A percentile compares a stretch with the other conserved stretches of the same genome.
Evolutionary conservation across 1,140 invertebrate species (phyloP).

Genomic region (Lysiphlebus fabarum): DNA sequence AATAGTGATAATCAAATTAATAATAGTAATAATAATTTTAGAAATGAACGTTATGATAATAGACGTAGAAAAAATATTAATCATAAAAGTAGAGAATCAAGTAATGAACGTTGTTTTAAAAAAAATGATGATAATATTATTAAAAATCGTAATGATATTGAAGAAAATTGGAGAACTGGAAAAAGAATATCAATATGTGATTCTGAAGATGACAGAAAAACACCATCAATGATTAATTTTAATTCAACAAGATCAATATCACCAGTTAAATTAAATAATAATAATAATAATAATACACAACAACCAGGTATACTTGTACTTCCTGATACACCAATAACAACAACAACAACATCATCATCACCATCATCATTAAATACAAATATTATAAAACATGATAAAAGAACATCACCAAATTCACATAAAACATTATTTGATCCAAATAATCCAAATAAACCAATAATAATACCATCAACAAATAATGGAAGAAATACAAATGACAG

Average conservation of each 20-base stretch:
- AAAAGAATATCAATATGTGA: slow-evolving; percentile 45
- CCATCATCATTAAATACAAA: too few species aligned
- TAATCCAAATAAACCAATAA: slow-evolving; percentile 67
- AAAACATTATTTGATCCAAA: slow-evolving; percentile 66
- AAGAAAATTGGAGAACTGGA: slow-evolving; percentile 53
- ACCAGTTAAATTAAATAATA: background rate
- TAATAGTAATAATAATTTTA: slow-evolving; percentile 38
- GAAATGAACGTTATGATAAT: slow-evolving; percentile 1
- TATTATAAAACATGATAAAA: slow-evolving; percentile 25
- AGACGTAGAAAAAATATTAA: slow-evolving; percentile 30
- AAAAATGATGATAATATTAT: slow-evolving; percentile 39
- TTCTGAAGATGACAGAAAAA: slow-evolving; percentile 44
- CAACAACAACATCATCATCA: too few species aligned
- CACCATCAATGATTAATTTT: slow-evolving; percentile 33
- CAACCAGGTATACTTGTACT: slow-evolving; percentile 48
- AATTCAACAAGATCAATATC: slow-evolving; percentile 27
- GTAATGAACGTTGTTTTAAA: slow-evolving; percentile 49
- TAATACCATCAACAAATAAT: slow-evolving; percentile 56
- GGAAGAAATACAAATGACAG: slow-evolving; percentile 32
- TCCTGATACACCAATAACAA: slow-evolving; percentile 30
- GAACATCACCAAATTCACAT: slow-evolving; percentile 32
- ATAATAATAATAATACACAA: too few species aligned
- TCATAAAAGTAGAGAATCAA: slow-evolving; percentile 48
- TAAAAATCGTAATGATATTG: slow-evolving; percentile 34
- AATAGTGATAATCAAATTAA: slow-evolving; percentile 42